Conservation (phyloP, 2,888 invertebrate species). For the Beris morrisii region DNA sequence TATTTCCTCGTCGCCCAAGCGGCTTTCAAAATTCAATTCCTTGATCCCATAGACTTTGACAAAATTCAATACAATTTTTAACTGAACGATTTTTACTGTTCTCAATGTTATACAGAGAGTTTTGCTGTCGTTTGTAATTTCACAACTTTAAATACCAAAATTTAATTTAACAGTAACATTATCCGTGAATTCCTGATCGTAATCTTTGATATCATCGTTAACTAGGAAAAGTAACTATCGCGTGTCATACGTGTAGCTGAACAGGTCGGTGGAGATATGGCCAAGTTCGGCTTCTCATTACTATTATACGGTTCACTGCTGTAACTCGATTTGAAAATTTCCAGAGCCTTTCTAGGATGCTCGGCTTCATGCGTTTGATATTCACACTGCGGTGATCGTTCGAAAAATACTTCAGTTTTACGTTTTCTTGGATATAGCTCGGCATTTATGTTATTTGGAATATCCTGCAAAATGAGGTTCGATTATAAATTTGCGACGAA, state of each 20-base stretch:
- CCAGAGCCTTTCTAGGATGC: conserved; percentile 41
- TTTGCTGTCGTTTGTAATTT: too few relatives aligned
- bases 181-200: background rate
- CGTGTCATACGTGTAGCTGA: conserved; percentile 49
- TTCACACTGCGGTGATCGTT: conserved; percentile 43
- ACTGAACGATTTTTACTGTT: too few relatives aligned
- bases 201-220: background rate
- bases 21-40: too few relatives aligned
- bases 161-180: too few relatives aligned
- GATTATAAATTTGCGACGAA: background rate
- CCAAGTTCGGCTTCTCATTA: conserved; percentile 20
- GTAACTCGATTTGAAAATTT: conserved; percentile 6
- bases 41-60: too few relatives aligned
- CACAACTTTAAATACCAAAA: too few relatives aligned
- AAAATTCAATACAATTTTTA: too few relatives aligned
- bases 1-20: too few relatives aligned
- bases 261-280: conserved; percentile 46
- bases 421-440: conserved; percentile 47
- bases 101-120: too few relatives aligned
- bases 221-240: conserved; percentile 52
- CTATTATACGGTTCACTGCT: background rate
- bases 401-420: conserved; percentile 44
- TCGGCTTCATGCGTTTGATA: conserved; percentile 45
- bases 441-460: conserved; percentile 24
- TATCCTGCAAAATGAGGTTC: conserved; percentile 9